Base-by-base conservation (phyloP, 2,888 invertebrate species). In the Leptinotarsa tumamoca region DNA sequence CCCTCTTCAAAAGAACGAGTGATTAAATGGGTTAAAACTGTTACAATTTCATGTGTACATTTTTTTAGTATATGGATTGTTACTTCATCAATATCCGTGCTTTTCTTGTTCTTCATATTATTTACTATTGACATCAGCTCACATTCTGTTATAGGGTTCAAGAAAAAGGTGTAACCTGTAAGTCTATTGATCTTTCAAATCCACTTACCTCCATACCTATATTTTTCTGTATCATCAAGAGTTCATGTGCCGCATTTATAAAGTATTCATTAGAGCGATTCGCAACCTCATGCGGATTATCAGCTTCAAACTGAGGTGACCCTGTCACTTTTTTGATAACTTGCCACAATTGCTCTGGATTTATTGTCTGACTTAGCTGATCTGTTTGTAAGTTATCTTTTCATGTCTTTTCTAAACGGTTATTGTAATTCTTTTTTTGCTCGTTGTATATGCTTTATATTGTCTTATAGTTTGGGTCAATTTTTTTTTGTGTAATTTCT, bases 231-330 rank as follows among this genome's bases (percentile, higher is more conserved):
- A n/a, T 18, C 14, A 5, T 33, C 66, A 66, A 66, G 21, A 66
- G 66, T 27, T 43, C 7, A 66, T 17, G 66, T n/a, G 43, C 15
- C 17, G 17, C n/a, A 1, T 66, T 66, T 27, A 43, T 27, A 43
- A 66, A 66, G 17, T 66, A 66, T 66, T 66, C 17, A 43, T 66
- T 17, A 17, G 15, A 66, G 27, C 66, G 17, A 27, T 66, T 66
- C 7, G 66, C 66, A 23, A 66, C 14, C 5, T 27, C 66, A 43
- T 10, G 27, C 27, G 66, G 66, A 66, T 66, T 33, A 66, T 66
- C 43, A 15, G 27, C 7, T 66, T 1, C 66, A 27, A 66, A 66
- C n/a, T 66, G 66, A 43, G 66, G 17, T 66, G 27, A n/a, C 18
- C 43, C 0, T 10, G 23, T 66, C 66, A 66, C 66, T 27, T 66